These are phyloP conservation scores for Notocelia uddmanniana DNA, from an alignment of 2,888 invertebrate species.

Conservation along the genomic window DNA sequence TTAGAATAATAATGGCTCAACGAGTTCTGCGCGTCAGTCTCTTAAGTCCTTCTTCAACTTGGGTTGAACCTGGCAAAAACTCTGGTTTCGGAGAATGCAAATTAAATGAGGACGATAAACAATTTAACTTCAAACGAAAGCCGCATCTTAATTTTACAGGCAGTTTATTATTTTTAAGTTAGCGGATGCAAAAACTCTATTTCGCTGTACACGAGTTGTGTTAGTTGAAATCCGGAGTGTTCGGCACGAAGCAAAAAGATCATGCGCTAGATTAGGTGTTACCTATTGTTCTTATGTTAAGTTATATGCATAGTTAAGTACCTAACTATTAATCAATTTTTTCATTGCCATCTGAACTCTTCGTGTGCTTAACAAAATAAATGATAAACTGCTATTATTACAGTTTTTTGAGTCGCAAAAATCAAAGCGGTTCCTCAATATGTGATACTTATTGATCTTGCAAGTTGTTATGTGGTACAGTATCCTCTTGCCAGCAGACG, in stretches of 20 bases:
- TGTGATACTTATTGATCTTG: too few relatives aligned
- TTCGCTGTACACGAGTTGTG: neutral
- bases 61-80: slow-evolving; percentile 54
- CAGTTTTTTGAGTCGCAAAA: too few relatives aligned
- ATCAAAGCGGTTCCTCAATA: too few relatives aligned
- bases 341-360: neutral
- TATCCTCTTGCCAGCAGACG: too few relatives aligned
- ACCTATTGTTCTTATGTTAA: slow-evolving; percentile 13
- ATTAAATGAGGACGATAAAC: slow-evolving; percentile 60
- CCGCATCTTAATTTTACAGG: slow-evolving; percentile 43
- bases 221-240: neutral
- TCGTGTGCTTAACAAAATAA: neutral
- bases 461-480: too few relatives aligned
- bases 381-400: neutral
- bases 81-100: slow-evolving; percentile 62
- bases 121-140: slow-evolving; percentile 49
- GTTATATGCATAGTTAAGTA: neutral
- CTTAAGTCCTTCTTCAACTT: slow-evolving; percentile 16
- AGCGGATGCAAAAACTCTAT: slow-evolving; percentile 22
- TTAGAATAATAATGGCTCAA: neutral
- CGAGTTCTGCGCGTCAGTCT: neutral
- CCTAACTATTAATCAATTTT: neutral
- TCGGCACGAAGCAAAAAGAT: slow-evolving; percentile 27
- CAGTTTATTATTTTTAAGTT: slow-evolving; percentile 7
- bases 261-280: slow-evolving; percentile 17